Base-by-base conservation (phyloP, 2,888 invertebrate species). In the Parascotia fuliginaria region DNA sequence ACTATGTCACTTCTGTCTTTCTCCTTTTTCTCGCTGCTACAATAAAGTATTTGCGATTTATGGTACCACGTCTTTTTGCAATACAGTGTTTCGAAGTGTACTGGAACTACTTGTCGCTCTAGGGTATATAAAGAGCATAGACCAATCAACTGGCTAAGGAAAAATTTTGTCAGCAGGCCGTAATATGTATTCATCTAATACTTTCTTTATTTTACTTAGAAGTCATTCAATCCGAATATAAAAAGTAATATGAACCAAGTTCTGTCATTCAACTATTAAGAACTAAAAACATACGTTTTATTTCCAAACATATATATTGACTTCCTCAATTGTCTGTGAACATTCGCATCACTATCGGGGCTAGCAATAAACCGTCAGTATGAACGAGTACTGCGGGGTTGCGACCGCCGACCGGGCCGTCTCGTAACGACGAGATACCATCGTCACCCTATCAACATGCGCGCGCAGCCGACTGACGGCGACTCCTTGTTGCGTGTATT, bases 401-500 rank as follows among this genome's bases (percentile, higher is more conserved):
- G 48, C 46, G 46, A 33, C 40, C 41, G 47, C 11, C 56, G 55
- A 43, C 47, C 55, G 54, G 60, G 68, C 57, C 63, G 55, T 60
- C 55, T 63, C 62, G 60, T 44, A 58, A 51, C 60, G 55, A 56
- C 50, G 68, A 49, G 55, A 52, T 60, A 60, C 41, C 63, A 63
- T 68, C 60, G 67, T 65, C 63, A 61, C 73, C 66, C 78, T 70
- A 74, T 54, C 42, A 63, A 13, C 65, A 5, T 83, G 86, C 86
- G 86, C 86, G 86, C 87, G 86, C 86, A 85, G 9, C 32, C 39
- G 9, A 7, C 29, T 44, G 58, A 53, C 70, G 22, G 71, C 73
- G 70, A 65, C 73, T 54, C 64, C 57, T 61, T 60, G 55, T 62
- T 38, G 50, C 42, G 54, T 52, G 22, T 44, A 66, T 55, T 59